phyloP scores from a whole-genome alignment of 2,797 vertebrate species.

The Pseudochirops corinnae region DNA sequence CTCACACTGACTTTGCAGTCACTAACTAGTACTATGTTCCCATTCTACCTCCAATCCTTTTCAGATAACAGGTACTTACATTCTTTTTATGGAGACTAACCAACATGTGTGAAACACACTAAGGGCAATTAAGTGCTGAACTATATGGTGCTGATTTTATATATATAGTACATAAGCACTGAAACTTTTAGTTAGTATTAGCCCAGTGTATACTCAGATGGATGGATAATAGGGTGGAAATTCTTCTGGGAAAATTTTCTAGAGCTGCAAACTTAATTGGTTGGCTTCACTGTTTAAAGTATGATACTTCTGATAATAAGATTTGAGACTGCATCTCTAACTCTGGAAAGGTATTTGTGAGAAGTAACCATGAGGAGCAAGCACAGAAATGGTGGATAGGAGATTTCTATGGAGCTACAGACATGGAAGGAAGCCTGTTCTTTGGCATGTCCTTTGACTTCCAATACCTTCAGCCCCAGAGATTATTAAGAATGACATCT shows the following conservation, averaged over 20 bases:
- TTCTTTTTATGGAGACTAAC: neutral
- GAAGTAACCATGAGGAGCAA: neutral
- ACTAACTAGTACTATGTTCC: neutral
- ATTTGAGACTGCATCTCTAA: neutral
- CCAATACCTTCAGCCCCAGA: neutral
- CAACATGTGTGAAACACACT: neutral
- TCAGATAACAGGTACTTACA: neutral
- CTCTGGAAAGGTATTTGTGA: neutral
- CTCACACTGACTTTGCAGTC: neutral
- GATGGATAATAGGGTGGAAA: neutral
- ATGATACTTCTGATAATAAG: neutral
- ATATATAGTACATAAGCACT: constrained; percentile 39
- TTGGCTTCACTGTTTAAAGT: neutral
- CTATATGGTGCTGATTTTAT: constrained; percentile 19
- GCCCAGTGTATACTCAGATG: constrained; percentile 80
- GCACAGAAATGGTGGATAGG: neutral
- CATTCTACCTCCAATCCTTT: neutral
- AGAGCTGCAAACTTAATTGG: too few species aligned
- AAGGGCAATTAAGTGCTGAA: constrained; percentile 17
- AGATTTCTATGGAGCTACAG: neutral
- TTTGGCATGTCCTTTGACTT: neutral
- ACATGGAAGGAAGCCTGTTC: neutral
- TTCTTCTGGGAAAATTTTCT: too few species aligned
- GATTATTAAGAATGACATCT: neutral
- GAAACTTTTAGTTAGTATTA: constrained; percentile 78